Conservation (phyloP, 1,140 invertebrate genomes). For the Drosophila yakuba region DNA sequence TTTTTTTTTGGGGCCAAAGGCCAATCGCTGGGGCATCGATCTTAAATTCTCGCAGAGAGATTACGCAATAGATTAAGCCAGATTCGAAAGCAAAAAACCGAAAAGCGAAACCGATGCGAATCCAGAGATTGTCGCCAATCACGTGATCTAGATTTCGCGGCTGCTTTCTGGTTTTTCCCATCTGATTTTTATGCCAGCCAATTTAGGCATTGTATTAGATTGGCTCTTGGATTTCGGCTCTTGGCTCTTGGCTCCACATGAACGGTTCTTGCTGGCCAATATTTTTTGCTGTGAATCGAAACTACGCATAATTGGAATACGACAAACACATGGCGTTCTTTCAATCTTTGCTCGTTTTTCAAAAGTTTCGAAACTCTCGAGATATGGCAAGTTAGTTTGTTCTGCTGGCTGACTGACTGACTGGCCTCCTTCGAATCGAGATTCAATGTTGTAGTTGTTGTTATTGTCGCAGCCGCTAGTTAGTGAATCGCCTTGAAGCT, state of each 20-base stretch:
- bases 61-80: constrained; percentile 15
- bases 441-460: constrained; percentile 37
- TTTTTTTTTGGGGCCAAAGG: constrained; percentile 41
- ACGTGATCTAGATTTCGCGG: constrained; percentile 24
- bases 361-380: constrained; percentile 74
- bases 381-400: constrained; percentile 71
- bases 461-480: constrained; percentile 43
- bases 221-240: neutral
- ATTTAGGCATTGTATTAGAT: constrained; percentile 33
- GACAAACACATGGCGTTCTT: constrained; percentile 9
- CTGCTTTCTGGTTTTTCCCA: constrained; percentile 56
- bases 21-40: constrained; percentile 37
- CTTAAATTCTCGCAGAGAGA: constrained; percentile 24
- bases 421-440: constrained; percentile 53
- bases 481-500: constrained; percentile 66
- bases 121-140: constrained; percentile 18
- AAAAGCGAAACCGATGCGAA: constrained; percentile 3
- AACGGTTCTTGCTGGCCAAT: constrained; percentile 58
- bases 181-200: constrained; percentile 33
- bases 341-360: constrained; percentile 20
- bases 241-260: constrained; percentile 47
- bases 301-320: constrained; percentile 55
- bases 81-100: constrained; percentile 21
- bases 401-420: constrained; percentile 39
- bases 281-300: constrained; percentile 19